Evolutionary conservation across 2,797 vertebrate species (phyloP), one percentile per base, ranked within the genome.

Genomic region (Falco cherrug): DNA sequence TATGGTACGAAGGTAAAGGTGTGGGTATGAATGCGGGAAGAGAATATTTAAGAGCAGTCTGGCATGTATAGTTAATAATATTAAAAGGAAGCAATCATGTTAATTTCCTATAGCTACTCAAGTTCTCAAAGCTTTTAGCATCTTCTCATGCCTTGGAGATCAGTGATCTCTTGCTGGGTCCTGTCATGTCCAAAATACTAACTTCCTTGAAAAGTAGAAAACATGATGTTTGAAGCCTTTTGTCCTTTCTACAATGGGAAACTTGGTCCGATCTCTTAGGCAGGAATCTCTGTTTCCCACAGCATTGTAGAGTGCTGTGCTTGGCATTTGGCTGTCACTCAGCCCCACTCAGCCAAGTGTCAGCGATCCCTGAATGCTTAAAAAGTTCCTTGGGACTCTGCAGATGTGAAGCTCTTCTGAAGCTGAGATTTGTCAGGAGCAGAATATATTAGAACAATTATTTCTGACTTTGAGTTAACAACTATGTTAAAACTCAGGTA

Each of bases 21-120:
- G 89, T 95, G 89, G 70, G 64, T 50, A 74, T 70, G 71, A 89
- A 74, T 95, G 90, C 92, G 95, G 93, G 86, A 89, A 85, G 96
- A 31, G 64, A 92, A 70, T 77, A 77, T 89, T 84, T 75, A 77
- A 53, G 78, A 87, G 86, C 76, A 84, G 93, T 82, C 93, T 90
- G 88, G 68, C 50, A 80, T 51, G 43, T 87, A 20, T 50, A 89
- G 88, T 93, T 97, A 97, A 88, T 95, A 95, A 69, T 77, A 84
- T 56, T 93, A 19, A 63, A 75, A 21, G 51, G 61, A 81, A 79
- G 39, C 35, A 76, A 80, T 90, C 51, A 60, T 90, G 48, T n/a
- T 91, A 68, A 84, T 95, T 76, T 92, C 64, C 71, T 85, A 0
- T 37, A 57, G 45, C 75, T 82, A 61, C 59, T 86, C 37, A 81